Evolutionary conservation across 2,888 invertebrate genomes (phyloP).

Genomic region (Latheticus oryzae): DNA sequence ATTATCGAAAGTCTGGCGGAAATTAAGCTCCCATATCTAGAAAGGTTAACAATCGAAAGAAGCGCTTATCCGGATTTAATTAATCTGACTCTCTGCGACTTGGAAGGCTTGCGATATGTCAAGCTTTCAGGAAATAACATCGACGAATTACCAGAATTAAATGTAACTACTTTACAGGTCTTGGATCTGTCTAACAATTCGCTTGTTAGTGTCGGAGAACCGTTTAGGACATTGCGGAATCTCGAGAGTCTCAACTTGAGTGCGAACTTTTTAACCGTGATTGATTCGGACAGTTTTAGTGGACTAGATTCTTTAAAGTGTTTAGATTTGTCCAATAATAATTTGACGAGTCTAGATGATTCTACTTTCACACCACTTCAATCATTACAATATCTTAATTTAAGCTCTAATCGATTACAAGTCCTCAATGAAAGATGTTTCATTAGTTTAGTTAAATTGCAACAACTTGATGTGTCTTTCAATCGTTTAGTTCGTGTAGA

Average conservation of each 20-base stretch:
- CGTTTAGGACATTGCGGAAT: slow-evolving; percentile 69
- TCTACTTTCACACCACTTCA: slow-evolving; percentile 70
- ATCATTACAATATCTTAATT: slow-evolving; percentile 76
- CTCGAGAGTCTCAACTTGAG: slow-evolving; percentile 76
- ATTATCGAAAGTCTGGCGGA: slow-evolving; percentile 42
- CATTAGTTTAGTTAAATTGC: slow-evolving; percentile 71
- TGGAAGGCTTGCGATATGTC: slow-evolving; percentile 46
- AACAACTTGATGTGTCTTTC: slow-evolving; percentile 78
- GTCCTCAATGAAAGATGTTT: slow-evolving; percentile 76
- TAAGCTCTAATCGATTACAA: slow-evolving; percentile 76
- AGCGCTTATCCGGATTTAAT: slow-evolving; percentile 40
- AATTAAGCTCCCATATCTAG: slow-evolving; percentile 45
- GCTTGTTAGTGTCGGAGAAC: slow-evolving; percentile 67
- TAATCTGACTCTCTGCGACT: slow-evolving; percentile 44
- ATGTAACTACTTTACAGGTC: slow-evolving; percentile 65
- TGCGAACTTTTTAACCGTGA: slow-evolving; percentile 73
- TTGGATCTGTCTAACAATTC: slow-evolving; percentile 74
- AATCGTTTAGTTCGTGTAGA: slow-evolving; percentile 74
- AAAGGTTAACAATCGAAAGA: slow-evolving; percentile 44
- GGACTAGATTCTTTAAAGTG: slow-evolving; percentile 73
- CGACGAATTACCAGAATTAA: slow-evolving; percentile 46
- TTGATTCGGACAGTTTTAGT: slow-evolving; percentile 71
- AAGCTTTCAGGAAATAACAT: slow-evolving; percentile 50
- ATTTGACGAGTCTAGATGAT: slow-evolving; percentile 70
- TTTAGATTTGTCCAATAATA: slow-evolving; percentile 79